Evolutionary conservation across 2,888 invertebrate genomes (phyloP).

Genomic region (Torymus texanus): DNA sequence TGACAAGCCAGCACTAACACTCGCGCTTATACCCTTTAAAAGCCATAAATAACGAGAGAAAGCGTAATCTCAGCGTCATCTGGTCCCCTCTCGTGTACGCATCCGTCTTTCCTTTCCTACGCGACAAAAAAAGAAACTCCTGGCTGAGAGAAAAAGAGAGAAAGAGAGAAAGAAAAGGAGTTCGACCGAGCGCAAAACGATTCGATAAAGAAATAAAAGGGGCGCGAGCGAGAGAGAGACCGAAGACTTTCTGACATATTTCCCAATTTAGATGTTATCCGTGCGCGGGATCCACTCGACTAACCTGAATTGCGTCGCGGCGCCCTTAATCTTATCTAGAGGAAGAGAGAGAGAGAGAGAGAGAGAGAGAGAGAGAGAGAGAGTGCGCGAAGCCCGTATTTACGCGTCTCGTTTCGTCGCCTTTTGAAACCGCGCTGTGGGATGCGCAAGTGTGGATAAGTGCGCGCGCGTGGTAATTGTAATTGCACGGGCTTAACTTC

Average conservation of each 20-base stretch:
- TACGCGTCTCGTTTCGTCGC: not conserved
- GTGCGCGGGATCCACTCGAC: conserved; percentile 14
- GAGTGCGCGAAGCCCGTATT: not conserved
- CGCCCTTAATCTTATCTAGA: conserved; percentile 32
- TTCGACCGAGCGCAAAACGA: conserved; percentile 10
- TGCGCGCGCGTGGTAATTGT: not conserved
- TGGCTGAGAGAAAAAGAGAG: not conserved
- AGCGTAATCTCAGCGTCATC: too few species aligned
- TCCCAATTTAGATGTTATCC: too few species aligned
- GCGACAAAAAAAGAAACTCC: not conserved
- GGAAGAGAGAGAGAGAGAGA: too few species aligned
- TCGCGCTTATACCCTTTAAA: too few species aligned
- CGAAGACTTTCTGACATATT: too few species aligned
- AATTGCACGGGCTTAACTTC: too few species aligned
- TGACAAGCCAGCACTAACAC: too few species aligned
- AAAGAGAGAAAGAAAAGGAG: not conserved
- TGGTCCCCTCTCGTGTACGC: not conserved
- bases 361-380: too few species aligned
- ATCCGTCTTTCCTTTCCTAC: conserved; percentile 25
- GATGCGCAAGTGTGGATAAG: not conserved
- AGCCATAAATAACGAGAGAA: too few species aligned
- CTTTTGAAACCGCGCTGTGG: not conserved
- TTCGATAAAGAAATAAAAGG: conserved; percentile 31
- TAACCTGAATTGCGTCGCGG: conserved; percentile 28
- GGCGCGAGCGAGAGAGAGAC: not conserved